Evolutionary conservation across 1,140 invertebrate species (phyloP).

Genomic region (Drosophila kepulauana): DNA sequence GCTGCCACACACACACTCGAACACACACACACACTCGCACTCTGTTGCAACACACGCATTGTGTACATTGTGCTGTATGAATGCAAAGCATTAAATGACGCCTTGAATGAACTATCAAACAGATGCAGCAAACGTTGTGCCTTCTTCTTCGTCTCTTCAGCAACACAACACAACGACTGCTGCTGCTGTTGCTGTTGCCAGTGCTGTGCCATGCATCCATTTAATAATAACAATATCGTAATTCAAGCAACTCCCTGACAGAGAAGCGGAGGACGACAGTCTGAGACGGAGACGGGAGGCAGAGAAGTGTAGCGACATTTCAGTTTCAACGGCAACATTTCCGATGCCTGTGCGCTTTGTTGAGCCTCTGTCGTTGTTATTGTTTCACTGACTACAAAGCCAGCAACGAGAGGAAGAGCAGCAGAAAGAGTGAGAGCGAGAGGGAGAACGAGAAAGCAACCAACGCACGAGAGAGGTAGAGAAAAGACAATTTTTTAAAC

Average conservation of each 20-base stretch:
- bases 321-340: constrained; percentile 83
- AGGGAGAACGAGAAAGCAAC: not conserved
- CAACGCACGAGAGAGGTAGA: not conserved
- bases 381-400: constrained; percentile 59
- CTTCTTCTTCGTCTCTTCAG: not conserved
- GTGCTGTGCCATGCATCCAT: constrained; percentile 60
- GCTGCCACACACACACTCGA: constrained; percentile 12
- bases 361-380: constrained; percentile 70
- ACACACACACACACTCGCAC: not conserved
- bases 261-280: constrained; percentile 38
- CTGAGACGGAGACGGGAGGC: constrained; percentile 33
- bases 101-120: constrained; percentile 77
- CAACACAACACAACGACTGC: not conserved
- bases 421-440: constrained; percentile 6
- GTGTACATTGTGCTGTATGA: constrained; percentile 46
- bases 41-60: constrained; percentile 5
- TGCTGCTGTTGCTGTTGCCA: constrained; percentile 1
- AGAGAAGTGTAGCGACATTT: constrained; percentile 71
- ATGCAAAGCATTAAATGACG: constrained; percentile 79
- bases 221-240: constrained; percentile 84
- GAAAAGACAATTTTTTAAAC: constrained; percentile 54
- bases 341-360: constrained; percentile 75
- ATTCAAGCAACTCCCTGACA: constrained; percentile 81
- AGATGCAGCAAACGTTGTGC: constrained; percentile 41
- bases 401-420: constrained; percentile 7